phyloP scores from a whole-genome alignment of 2,113 vertebrate species.

The Syngnathus typhle region DNA sequence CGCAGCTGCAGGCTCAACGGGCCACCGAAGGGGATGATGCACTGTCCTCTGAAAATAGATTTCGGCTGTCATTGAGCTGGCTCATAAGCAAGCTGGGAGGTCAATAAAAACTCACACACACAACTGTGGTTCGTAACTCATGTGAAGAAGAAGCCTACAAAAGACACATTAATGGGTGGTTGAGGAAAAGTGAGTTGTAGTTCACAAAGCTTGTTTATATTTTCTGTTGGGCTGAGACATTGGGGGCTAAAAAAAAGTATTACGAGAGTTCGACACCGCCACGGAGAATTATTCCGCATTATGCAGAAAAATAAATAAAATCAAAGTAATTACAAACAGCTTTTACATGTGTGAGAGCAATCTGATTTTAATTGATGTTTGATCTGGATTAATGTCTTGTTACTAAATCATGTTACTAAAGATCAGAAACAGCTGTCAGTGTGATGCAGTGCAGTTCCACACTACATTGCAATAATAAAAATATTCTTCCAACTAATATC shows the following conservation, averaged over 20 bases:
- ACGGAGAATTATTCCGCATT: no score
- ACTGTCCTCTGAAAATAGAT: conserved; percentile 33
- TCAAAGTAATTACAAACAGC: background rate
- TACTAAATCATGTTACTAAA: background rate
- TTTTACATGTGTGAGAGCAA: background rate
- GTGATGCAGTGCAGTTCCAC: background rate
- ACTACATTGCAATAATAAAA: background rate
- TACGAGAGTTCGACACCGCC: background rate
- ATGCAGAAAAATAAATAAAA: background rate
- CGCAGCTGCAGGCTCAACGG: conserved; percentile 43
- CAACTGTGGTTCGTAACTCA: background rate
- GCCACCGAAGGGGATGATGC: conserved; percentile 25
- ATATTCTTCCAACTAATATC: background rate
- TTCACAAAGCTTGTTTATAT: background rate
- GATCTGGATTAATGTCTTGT: background rate
- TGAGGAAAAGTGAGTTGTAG: background rate
- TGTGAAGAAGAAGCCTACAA: background rate
- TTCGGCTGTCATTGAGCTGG: background rate
- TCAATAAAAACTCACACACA: background rate
- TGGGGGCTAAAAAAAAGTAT: background rate
- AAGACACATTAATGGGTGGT: background rate
- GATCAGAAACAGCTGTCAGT: background rate
- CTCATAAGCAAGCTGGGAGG: background rate
- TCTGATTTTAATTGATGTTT: background rate
- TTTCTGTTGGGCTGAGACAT: background rate